Percentiles rank a stretch among this genome's conserved stretches.
phyloP scores from a whole-genome alignment of 2,113 vertebrate species.

The Antechinus stuartii region DNA sequence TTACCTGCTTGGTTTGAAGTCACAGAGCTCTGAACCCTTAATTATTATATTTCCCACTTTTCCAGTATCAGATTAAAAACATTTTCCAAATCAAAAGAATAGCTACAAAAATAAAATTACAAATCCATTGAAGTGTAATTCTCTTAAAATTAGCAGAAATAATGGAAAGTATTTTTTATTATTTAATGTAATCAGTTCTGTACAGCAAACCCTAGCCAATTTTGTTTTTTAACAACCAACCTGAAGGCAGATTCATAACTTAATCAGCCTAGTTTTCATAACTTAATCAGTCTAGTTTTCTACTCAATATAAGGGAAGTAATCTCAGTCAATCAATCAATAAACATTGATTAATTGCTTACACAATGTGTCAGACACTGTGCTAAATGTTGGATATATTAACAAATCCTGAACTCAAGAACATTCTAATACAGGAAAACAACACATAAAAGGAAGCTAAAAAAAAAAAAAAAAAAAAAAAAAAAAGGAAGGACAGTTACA shows the following conservation, averaged over 20 bases:
- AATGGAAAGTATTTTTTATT: background rate
- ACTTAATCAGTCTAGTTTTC: background rate
- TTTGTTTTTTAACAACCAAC: background rate
- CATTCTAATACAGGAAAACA: background rate
- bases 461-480: background rate
- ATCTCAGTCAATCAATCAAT: background rate
- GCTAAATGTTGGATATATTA: background rate
- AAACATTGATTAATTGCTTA: background rate
- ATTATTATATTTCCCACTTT: background rate
- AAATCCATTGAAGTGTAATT: background rate
- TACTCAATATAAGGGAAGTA: background rate
- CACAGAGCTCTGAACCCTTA: background rate
- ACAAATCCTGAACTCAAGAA: background rate
- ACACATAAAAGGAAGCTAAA: background rate
- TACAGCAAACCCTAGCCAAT: background rate
- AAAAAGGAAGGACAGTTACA: background rate
- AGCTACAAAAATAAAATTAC: background rate
- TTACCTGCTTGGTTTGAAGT: background rate
- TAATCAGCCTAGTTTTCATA: background rate
- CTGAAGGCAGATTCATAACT: background rate
- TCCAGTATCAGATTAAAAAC: background rate
- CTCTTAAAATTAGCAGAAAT: background rate
- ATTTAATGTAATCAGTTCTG: background rate
- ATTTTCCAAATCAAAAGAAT: background rate
- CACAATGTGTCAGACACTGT: background rate